Percentiles rank a stretch among this genome's conserved stretches.
phyloP scores from a whole-genome alignment of 2,113 vertebrate species.

The Saguinus midas region DNA sequence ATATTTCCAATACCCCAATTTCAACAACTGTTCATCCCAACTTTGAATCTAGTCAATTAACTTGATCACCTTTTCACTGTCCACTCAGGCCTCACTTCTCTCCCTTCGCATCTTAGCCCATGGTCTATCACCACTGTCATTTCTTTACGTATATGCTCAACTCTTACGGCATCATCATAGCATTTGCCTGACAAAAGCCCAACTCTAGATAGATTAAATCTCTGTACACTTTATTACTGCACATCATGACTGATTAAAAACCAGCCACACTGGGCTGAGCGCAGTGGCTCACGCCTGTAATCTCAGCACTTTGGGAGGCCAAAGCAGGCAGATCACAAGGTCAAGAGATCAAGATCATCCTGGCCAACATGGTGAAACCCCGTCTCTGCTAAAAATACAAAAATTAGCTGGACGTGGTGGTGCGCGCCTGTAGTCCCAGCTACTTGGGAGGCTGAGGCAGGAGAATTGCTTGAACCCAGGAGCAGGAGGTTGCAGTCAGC shows the following conservation, averaged over 20 bases:
- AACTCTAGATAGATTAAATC: background rate
- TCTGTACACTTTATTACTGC: background rate
- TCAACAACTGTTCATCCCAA: background rate
- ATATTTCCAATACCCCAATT: background rate
- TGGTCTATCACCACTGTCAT: background rate
- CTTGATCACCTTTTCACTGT: background rate
- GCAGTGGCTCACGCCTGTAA: too few species aligned
- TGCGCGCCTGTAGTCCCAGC: too few species aligned
- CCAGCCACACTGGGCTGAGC: background rate
- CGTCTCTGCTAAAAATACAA: too few species aligned
- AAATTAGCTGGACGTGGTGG: too few species aligned
- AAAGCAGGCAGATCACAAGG: too few species aligned
- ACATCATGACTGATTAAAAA: background rate
- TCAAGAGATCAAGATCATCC: too few species aligned
- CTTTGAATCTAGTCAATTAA: background rate
- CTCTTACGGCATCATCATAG: background rate
- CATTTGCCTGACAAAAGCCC: background rate
- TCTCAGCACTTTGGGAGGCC: too few species aligned
- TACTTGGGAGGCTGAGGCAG: too few species aligned
- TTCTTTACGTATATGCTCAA: background rate
- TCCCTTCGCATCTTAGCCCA: background rate
- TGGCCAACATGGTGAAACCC: too few species aligned
- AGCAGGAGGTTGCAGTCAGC: too few species aligned
- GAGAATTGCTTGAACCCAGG: too few species aligned
- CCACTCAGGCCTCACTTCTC: background rate